A percentile compares a stretch with the other conserved stretches of the same genome.
These are phyloP conservation scores for Suricata suricatta DNA, from an alignment of 2,113 vertebrate species.

Conservation along the genomic window DNA sequence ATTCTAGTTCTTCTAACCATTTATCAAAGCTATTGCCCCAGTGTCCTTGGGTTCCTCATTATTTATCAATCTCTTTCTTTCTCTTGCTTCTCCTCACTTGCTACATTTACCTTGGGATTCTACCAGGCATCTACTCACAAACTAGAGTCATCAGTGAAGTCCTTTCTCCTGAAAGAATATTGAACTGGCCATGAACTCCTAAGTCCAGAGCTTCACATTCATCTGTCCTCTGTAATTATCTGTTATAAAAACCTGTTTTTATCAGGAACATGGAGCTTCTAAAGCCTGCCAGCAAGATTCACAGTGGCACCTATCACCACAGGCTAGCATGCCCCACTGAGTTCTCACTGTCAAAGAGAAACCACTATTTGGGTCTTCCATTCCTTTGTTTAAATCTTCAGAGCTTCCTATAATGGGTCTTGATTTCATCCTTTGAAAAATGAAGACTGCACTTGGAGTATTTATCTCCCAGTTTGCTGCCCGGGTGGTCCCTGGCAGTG, in stretches of 20 bases:
- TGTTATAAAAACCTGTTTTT: neutral
- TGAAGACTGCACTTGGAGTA: neutral
- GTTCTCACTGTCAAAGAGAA: neutral
- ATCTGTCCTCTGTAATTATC: neutral
- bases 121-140: neutral
- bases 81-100: neutral
- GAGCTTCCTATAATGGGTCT: neutral
- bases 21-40: neutral
- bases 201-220: neutral
- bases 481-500: neutral
- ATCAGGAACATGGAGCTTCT: constrained; percentile 34
- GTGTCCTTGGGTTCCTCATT: neutral
- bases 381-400: neutral
- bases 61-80: neutral
- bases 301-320: neutral
- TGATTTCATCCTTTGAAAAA: constrained; percentile 14
- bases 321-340: neutral
- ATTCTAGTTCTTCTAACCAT: neutral
- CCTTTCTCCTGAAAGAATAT: neutral
- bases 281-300: neutral
- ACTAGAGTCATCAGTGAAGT: neutral
- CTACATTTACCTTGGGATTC: neutral
- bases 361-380: neutral
- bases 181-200: neutral
- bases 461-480: neutral